Evolutionary conservation across 2,113 vertebrate genomes (phyloP).

Genomic region (Chamaetylas fuelleborni): DNA sequence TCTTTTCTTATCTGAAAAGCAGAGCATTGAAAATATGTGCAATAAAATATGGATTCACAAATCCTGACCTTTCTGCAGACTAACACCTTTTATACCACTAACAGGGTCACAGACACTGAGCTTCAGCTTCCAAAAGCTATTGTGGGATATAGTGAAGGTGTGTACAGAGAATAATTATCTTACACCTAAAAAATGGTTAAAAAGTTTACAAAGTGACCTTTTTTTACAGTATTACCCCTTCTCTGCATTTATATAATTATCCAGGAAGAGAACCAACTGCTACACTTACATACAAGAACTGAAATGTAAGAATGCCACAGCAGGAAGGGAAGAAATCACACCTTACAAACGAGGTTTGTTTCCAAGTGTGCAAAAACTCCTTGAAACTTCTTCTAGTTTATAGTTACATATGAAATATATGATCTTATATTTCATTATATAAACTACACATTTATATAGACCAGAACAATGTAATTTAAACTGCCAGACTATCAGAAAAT

Average conservation of each 20-base stretch:
- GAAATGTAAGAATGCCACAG: not conserved
- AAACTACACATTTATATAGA: not conserved
- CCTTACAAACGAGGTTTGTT: not conserved
- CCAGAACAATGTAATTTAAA: not conserved
- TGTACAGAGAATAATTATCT: not conserved
- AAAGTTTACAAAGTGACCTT: not conserved
- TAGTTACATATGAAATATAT: not conserved
- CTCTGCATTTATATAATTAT: not conserved
- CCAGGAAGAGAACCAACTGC: not conserved
- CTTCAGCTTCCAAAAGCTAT: not conserved
- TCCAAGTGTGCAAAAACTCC: not conserved
- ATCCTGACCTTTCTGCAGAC: not conserved
- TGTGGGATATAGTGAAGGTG: not conserved
- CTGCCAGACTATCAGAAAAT: not conserved
- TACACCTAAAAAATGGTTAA: not conserved
- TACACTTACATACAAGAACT: accelerated
- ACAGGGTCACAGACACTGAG: not conserved
- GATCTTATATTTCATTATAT: not conserved
- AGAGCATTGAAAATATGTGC: not conserved
- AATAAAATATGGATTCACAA: not conserved
- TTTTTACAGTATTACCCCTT: not conserved
- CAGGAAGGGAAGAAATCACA: not conserved
- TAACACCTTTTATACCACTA: not conserved
- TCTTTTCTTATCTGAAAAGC: not conserved
- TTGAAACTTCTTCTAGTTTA: not conserved